These are phyloP conservation scores for Halictus quadricinctus DNA, from an alignment of 2,888 invertebrate species.

Conservation along the genomic window DNA sequence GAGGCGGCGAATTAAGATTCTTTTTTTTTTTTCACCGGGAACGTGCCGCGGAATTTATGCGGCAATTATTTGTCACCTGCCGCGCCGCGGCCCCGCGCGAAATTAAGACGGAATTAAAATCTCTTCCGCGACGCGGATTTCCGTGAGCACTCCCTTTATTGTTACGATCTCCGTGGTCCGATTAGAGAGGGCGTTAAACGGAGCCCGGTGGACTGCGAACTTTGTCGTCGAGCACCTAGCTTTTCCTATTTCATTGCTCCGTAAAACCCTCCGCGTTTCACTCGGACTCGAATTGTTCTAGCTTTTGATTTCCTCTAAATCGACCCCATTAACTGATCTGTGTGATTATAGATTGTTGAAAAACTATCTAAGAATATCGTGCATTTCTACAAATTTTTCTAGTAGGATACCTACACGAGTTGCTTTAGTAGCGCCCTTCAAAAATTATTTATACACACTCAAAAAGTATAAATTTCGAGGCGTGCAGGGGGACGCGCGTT, in stretches of 20 bases:
- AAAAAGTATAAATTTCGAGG: no score
- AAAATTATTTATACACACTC: no score
- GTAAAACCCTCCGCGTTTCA: neutral
- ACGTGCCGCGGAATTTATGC: constrained; percentile 46
- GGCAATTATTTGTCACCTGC: constrained; percentile 55
- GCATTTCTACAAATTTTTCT: no score
- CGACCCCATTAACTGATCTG: no score
- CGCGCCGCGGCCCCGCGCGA: constrained; percentile 16
- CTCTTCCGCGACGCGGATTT: constrained; percentile 25
- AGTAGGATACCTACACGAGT: no score
- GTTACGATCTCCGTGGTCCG: constrained; percentile 24
- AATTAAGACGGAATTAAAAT: constrained; percentile 49
- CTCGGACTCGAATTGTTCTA: neutral
- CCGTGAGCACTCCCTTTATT: neutral
- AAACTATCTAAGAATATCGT: no score
- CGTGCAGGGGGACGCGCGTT: no score
- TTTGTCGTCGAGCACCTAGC: neutral
- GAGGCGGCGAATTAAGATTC: constrained; percentile 46
- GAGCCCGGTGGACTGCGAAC: neutral
- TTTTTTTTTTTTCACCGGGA: constrained; percentile 35
- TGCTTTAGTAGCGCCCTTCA: no score
- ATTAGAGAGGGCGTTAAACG: constrained; percentile 32
- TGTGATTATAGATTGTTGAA: no score
- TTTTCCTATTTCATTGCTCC: neutral
- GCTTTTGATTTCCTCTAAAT: no score